Conservation (phyloP, 2,113 vertebrate species). For the Platichthys flesus region DNA sequence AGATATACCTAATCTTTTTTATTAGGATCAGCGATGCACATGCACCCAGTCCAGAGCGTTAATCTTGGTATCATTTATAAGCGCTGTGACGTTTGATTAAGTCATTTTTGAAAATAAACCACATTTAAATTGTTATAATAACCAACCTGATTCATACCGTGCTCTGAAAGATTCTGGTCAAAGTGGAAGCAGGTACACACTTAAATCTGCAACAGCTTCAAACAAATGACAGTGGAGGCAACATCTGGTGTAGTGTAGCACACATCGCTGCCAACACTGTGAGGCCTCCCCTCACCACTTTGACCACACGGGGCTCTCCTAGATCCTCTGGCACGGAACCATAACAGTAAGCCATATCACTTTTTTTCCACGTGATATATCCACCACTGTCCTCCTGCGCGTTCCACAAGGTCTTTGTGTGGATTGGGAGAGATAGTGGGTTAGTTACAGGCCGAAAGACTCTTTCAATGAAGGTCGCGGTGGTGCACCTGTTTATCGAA, state of each 20-base stretch:
- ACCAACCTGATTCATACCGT: neutral
- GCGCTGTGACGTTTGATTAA: neutral
- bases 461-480: constrained; percentile 58
- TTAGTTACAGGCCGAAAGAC: constrained; percentile 39
- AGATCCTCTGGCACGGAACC: constrained; percentile 61
- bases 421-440: constrained; percentile 62
- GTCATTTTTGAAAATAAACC: neutral
- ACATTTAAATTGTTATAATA: neutral
- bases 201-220: constrained; percentile 33
- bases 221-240: constrained; percentile 48
- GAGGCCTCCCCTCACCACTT: constrained; percentile 69
- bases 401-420: constrained; percentile 62
- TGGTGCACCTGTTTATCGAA: constrained; percentile 74
- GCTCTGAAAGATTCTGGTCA: neutral
- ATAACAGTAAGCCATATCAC: constrained; percentile 46
- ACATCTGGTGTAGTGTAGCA: constrained; percentile 47
- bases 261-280: constrained; percentile 52
- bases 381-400: constrained; percentile 36
- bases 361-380: constrained; percentile 52
- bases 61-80: neutral
- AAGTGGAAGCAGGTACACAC: constrained; percentile 37
- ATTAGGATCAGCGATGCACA: too few relatives aligned
- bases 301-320: constrained; percentile 69
- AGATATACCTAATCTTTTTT: too few relatives aligned
- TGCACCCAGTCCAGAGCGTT: too few relatives aligned